Conservation (phyloP, 2,888 invertebrate species). For the Penaeus monodon region DNA sequence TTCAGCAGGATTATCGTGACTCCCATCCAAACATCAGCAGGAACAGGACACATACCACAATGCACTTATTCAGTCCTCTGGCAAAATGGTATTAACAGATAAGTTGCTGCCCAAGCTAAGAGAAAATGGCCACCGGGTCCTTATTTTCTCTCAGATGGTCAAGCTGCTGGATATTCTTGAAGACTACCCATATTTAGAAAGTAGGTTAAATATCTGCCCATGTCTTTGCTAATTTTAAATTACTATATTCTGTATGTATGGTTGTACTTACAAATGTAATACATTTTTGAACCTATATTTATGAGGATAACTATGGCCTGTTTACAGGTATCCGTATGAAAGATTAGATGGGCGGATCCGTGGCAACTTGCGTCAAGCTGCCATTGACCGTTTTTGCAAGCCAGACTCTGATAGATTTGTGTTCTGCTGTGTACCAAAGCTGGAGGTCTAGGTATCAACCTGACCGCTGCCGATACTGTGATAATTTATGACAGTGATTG, state of each 20-base stretch:
- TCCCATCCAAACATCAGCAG: slow-evolving; percentile 23
- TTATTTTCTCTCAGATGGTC: slow-evolving; percentile 99
- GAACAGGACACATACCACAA: slow-evolving; percentile 61
- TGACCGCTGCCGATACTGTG: slow-evolving; percentile 99
- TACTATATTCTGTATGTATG: neutral
- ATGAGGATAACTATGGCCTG: neutral
- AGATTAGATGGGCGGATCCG: slow-evolving; percentile 97
- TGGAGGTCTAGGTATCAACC: slow-evolving; percentile 97
- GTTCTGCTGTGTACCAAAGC: slow-evolving; percentile 98
- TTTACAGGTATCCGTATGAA: slow-evolving; percentile 87
- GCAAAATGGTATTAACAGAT: slow-evolving; percentile 99
- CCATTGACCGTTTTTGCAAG: slow-evolving; percentile 98
- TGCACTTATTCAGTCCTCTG: slow-evolving; percentile 93
- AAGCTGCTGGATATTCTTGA: slow-evolving; percentile 97
- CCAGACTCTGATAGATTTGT: slow-evolving; percentile 99
- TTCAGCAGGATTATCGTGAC: slow-evolving; percentile 62
- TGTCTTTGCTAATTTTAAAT: slow-evolving; percentile 14
- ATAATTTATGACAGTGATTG: slow-evolving; percentile 99
- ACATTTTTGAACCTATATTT: too few species aligned
- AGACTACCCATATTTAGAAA: slow-evolving; percentile 92
- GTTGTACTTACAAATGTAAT: neutral
- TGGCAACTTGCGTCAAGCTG: slow-evolving; percentile 97
- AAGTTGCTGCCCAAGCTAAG: slow-evolving; percentile 96
- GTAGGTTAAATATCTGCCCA: slow-evolving; percentile 71
- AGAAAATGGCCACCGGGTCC: slow-evolving; percentile 94